Base-by-base conservation (phyloP, 2,797 vertebrate genomes). In the Sebastes flavidus region DNA sequence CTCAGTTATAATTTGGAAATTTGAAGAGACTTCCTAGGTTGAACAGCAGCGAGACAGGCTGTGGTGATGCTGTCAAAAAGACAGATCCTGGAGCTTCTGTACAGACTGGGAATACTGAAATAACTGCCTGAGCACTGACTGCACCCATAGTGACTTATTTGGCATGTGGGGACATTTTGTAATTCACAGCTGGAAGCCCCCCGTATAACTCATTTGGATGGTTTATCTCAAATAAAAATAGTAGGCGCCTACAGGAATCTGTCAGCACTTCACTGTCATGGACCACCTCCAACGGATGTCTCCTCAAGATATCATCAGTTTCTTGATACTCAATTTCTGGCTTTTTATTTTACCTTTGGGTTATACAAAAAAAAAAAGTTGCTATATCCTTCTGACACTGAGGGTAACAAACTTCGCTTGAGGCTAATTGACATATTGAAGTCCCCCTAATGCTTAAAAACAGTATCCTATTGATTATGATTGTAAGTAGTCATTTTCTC, bases 101-200 rank as follows among this genome's bases (percentile, higher is more conserved):
- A 32, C 62, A 58, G 34, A 54, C 25, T 36, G 38, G 69, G 63
- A 82, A 80, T 70, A 72, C 69, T 77, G 46, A 42, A 78, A 67
- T 20, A 38, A 56, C 36, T 61, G 65, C 25, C 58, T 22, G 25
- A 29, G 32, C 20, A 25, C 67, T 42, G n/a, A 61, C 52, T 72
- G 74, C 60, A 65, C 46, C 29, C 27, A 56, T 5, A 24, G 34
- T 56, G 65, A 69, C 25, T 32, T 72, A 75, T 72, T 68, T 75
- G 71, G 52, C 63, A 78, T 27, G 27, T 34, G 11, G 71, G 36
- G 34, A 69, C n/a, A 65, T 65, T 52, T 73, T 63, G 69, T 42
- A 62, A 70, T 70, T 32, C 65, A 32, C 25, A 71, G 22, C 72
- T 77, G 6, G 42, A 58, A 58, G 32, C 66, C 36, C 10, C 2